A percentile compares a stretch with the other conserved stretches of the same genome.
These are phyloP conservation scores for Pristionchus pacificus DNA, from an alignment of 1,140 invertebrate species.

Conservation along the genomic window DNA sequence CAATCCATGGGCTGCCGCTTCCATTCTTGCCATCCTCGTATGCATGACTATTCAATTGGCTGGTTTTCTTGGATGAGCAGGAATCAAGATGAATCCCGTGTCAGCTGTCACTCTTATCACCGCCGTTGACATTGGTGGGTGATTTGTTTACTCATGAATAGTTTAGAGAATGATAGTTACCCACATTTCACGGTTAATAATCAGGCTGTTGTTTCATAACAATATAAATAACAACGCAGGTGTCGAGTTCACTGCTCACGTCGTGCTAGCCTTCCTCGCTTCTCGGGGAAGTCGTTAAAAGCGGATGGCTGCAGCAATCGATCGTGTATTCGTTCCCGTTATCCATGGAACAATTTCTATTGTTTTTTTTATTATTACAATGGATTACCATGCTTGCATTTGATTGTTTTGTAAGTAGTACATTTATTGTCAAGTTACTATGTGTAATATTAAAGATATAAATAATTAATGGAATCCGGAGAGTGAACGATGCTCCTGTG, in stretches of 20 bases:
- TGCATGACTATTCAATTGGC: conserved; percentile 76
- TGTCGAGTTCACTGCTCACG: conserved; percentile 79
- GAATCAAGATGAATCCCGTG: conserved; percentile 72
- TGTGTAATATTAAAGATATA: no score
- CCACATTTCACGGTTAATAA: no score
- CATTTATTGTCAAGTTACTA: no score
- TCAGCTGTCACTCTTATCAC: conserved; percentile 81
- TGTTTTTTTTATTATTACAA: no score
- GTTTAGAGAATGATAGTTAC: no score
- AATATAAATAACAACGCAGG: no score
- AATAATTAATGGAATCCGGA: no score
- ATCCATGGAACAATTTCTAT: conserved; percentile 79
- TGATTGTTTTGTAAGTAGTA: no score
- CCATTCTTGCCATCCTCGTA: conserved; percentile 32
- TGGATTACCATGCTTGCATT: conserved; percentile 81
- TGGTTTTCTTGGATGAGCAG: conserved; percentile 76
- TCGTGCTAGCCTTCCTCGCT: conserved; percentile 80
- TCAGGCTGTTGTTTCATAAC: no score
- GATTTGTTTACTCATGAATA: no score
- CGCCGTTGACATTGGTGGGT: conserved; percentile 70
- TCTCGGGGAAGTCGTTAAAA: conserved; percentile 75
- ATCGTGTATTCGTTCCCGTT: conserved; percentile 76
- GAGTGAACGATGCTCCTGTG: no score
- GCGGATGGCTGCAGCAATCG: conserved; percentile 72
- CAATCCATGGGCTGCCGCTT: conserved; percentile 75